Evolutionary conservation across 2,797 vertebrate species (phyloP).

Genomic region (Argentina silus): DNA sequence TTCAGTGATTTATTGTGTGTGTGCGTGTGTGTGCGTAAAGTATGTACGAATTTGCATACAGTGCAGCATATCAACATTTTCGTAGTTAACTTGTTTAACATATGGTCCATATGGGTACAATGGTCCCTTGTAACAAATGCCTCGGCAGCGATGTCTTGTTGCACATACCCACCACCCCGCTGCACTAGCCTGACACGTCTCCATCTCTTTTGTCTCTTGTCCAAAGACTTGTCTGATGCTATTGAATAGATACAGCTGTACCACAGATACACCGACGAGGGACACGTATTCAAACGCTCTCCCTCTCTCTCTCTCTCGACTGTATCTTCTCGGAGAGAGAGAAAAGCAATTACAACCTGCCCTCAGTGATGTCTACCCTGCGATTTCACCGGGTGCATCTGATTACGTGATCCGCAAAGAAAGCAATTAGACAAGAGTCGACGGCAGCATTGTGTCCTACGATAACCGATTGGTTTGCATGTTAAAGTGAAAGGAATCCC

Average conservation of each 20-base stretch:
- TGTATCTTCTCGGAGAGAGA: too few species aligned
- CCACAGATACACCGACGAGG: neutral
- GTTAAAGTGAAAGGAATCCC: conserved; percentile 76
- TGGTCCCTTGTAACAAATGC: too few species aligned
- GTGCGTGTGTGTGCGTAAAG: too few species aligned
- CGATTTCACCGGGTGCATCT: conserved; percentile 61
- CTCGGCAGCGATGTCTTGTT: too few species aligned
- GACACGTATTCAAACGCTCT: neutral
- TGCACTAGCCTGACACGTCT: too few species aligned
- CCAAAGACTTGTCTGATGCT: neutral
- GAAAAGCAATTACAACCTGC: conserved; percentile 31
- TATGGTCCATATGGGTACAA: too few species aligned
- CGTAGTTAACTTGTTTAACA: too few species aligned
- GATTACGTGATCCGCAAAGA: conserved; percentile 70
- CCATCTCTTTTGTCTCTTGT: too few species aligned
- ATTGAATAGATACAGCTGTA: neutral
- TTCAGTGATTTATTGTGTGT: too few species aligned
- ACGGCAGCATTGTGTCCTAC: conserved; percentile 66
- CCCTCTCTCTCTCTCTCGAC: neutral
- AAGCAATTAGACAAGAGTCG: conserved; percentile 68
- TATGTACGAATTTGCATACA: too few species aligned
- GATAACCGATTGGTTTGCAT: conserved; percentile 76
- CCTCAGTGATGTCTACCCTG: conserved; percentile 39
- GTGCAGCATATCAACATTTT: too few species aligned
- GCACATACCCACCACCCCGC: too few species aligned